Evolutionary conservation across 2,113 vertebrate genomes (phyloP).

Genomic region (Struthidea cinerea): DNA sequence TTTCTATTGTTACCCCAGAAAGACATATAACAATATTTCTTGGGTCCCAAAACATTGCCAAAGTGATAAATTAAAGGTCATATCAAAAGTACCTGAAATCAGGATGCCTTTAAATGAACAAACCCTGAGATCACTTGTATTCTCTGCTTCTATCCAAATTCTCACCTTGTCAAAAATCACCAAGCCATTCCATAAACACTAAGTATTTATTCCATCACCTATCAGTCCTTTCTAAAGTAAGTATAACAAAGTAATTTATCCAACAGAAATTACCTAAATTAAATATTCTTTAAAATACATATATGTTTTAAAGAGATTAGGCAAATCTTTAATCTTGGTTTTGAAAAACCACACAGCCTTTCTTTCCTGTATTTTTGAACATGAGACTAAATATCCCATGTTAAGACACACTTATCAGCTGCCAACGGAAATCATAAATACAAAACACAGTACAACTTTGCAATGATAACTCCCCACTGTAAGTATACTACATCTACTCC

Average conservation of each 20-base stretch:
- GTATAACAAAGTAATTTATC: not conserved
- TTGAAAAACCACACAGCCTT: not conserved
- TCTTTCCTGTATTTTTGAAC: not conserved
- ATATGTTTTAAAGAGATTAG: not conserved
- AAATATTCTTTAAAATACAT: not conserved
- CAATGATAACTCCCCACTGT: not conserved
- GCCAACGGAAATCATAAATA: not conserved
- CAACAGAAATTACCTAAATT: not conserved
- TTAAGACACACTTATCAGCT: not conserved
- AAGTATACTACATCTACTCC: not conserved
- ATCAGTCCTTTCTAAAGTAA: not conserved
- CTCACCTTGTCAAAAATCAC: not conserved
- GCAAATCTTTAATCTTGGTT: not conserved
- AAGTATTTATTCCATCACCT: not conserved
- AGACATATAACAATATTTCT: not conserved
- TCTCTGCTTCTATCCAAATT: not conserved
- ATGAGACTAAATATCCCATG: not conserved
- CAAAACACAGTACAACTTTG: not conserved
- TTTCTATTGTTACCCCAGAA: not conserved
- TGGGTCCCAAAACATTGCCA: not conserved
- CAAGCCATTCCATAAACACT: not conserved
- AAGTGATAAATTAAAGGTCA: not conserved
- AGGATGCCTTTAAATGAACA: not conserved
- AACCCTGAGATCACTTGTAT: not conserved
- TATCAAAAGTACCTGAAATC: not conserved